Base-by-base conservation (phyloP, 2,888 invertebrate species). In the Melipona bicolor region DNA sequence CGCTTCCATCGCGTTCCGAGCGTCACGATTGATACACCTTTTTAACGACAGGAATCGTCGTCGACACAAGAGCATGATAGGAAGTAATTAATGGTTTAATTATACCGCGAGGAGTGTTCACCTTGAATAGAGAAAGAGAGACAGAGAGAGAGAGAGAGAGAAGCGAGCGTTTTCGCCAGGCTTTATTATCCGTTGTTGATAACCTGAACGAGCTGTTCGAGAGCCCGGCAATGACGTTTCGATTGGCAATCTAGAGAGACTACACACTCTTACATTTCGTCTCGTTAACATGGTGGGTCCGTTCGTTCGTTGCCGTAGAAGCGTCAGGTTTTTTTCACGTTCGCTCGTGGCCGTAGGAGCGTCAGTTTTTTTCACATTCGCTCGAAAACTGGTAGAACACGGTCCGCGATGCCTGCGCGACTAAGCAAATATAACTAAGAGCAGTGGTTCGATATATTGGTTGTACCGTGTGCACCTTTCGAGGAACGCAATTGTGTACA, bases 381-480 rank as follows among this genome's bases (percentile, higher is more conserved):
- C 68, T 65, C 84, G 80, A 85, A 85, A 85, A 85, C 84, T 84
- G 81, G 85, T 84, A 73, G 84, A 70, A 73, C 82, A 73, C 43
- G 88, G 54, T 77, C 62, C 69, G 64, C 32, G 32, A 49, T 81
- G 77, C 77, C 81, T 74, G 62, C 67, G 68, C 85, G 87, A 80
- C 88, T 88, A 87, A 88, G 82, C 84, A 88, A 88, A 88, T 67
- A 88, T 71, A 77, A 83, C 77, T 71, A 65, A 64, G 77, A 82
- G 77, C 74, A 76, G 70, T 64, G 83, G 69, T 70, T 68, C 69
- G 77, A 32, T 32, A 62, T 68, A 68, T 73, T 75, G 69, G 68
- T 73, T 73, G 69, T 81, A 52, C 69, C 27, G 27, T 27, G 81
- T 67, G 74, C 79, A 79, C 83, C 74, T 87, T 88, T 88, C 87